phyloP scores from a whole-genome alignment of 2,888 invertebrate genomes.

The Scaptomyza polygonia region DNA sequence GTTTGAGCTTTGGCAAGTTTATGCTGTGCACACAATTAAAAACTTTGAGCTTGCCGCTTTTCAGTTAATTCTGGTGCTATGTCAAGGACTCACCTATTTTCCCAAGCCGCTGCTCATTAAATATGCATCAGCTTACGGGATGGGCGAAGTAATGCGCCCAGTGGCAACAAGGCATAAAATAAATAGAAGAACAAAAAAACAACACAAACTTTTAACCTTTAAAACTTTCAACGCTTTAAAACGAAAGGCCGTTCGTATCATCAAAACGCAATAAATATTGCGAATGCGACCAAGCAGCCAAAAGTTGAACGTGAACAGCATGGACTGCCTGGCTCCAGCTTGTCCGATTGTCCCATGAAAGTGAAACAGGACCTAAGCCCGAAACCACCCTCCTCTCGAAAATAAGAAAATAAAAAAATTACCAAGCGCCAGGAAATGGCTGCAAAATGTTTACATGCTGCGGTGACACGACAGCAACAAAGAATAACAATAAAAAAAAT shows the following conservation, averaged over 20 bases:
- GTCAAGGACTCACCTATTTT: slow-evolving; percentile 38
- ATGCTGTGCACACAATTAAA: slow-evolving; percentile 48
- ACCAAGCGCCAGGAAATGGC: slow-evolving; percentile 48
- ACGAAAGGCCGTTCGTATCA: slow-evolving; percentile 47
- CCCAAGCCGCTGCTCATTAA: slow-evolving; percentile 42
- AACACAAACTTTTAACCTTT: too few species aligned
- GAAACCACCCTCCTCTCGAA: slow-evolving; percentile 5
- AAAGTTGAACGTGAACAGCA: slow-evolving; percentile 64
- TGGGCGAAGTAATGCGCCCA: not conserved
- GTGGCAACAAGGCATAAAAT: not conserved
- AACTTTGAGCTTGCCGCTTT: slow-evolving; percentile 25
- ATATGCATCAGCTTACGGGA: slow-evolving; percentile 38
- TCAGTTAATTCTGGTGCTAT: not conserved
- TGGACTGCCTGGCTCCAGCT: not conserved
- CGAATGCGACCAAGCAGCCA: slow-evolving; percentile 69
- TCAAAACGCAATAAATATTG: slow-evolving; percentile 77
- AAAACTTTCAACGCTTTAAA: slow-evolving; percentile 9
- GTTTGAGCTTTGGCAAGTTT: slow-evolving; percentile 47
- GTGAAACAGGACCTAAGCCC: slow-evolving; percentile 38
- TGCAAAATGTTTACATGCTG: slow-evolving; percentile 75
- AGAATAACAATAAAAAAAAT: slow-evolving; percentile 9
- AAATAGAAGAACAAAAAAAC: not conserved
- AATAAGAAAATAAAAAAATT: not conserved
- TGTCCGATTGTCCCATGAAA: slow-evolving; percentile 49
- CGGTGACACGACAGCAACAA: slow-evolving; percentile 55